phyloP scores from a whole-genome alignment of 2,888 invertebrate species.

The Volucella inanis region DNA sequence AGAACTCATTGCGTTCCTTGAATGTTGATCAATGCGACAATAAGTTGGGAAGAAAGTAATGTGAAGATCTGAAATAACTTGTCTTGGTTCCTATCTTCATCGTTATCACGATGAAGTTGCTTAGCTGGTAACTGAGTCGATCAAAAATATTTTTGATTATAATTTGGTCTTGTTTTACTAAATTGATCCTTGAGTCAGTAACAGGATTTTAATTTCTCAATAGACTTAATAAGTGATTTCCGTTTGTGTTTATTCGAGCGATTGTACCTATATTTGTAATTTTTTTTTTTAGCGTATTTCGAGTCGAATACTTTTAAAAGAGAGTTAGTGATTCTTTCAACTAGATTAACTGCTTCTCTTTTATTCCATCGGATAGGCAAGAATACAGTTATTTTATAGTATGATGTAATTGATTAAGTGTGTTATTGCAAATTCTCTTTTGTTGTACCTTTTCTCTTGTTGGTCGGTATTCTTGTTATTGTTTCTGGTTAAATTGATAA shows the following conservation, averaged over 20 bases:
- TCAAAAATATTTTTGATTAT: conserved; percentile 4
- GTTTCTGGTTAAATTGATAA: background rate
- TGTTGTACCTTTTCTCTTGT: conserved; percentile 12
- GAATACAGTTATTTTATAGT: background rate
- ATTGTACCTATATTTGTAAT: conserved; percentile 53
- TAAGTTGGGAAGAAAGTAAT: too few relatives aligned
- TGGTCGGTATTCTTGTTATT: conserved; percentile 2
- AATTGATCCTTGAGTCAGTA: background rate
- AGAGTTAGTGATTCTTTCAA: conserved; percentile 55
- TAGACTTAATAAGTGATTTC: conserved; percentile 21
- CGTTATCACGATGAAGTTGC: background rate
- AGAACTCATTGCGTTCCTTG: too few relatives aligned
- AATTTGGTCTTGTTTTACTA: background rate
- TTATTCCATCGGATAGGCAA: conserved; percentile 2
- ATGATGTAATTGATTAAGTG: conserved; percentile 20
- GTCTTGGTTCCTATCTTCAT: too few relatives aligned
- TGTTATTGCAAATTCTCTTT: background rate
- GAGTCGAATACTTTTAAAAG: conserved; percentile 63
- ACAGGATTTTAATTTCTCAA: conserved; percentile 57
- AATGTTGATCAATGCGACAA: too few relatives aligned
- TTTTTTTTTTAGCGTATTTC: conserved; percentile 52
- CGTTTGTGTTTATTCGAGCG: conserved; percentile 53
- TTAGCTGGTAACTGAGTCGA: background rate
- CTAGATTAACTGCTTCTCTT: conserved; percentile 34
- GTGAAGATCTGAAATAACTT: too few relatives aligned